Evolutionary conservation across 2,888 invertebrate species (phyloP).

Genomic region (Smittia sp.): DNA sequence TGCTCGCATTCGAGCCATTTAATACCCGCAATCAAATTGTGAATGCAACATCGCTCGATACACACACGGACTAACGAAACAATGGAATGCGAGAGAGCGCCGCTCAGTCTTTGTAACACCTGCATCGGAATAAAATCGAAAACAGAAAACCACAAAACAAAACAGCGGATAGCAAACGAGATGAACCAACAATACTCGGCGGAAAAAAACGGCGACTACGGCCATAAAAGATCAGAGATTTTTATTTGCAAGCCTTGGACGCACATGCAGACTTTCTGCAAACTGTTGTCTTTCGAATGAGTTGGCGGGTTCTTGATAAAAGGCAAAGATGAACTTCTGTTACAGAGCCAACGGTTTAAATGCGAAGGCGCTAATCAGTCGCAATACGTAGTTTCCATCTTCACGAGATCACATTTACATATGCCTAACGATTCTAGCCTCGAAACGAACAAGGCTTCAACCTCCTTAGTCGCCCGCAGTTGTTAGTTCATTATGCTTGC

Average conservation of each 20-base stretch:
- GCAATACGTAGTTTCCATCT: too few relatives aligned
- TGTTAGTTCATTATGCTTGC: slow-evolving; percentile 2
- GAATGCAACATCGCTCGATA: slow-evolving; percentile 16
- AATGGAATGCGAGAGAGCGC: slow-evolving; percentile 37
- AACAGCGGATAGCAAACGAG: slow-evolving; percentile 23
- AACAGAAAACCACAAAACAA: slow-evolving; percentile 20
- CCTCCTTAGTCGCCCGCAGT: background rate
- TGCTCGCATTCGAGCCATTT: slow-evolving; percentile 10
- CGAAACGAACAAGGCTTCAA: background rate
- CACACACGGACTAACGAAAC: slow-evolving; percentile 27
- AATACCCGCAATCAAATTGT: background rate
- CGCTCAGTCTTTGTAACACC: slow-evolving; percentile 32
- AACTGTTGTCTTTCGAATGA: too few relatives aligned
- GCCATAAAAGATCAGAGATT: background rate
- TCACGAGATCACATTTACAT: too few relatives aligned
- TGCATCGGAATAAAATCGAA: slow-evolving; percentile 19
- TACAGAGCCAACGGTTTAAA: too few relatives aligned
- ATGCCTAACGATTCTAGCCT: background rate
- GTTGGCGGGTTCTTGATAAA: too few relatives aligned
- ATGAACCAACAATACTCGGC: slow-evolving; percentile 15
- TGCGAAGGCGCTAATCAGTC: too few relatives aligned
- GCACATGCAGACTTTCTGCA: background rate
- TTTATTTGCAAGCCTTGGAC: slow-evolving; percentile 2
- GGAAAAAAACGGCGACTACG: background rate
- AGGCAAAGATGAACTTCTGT: too few relatives aligned